These are phyloP conservation scores for Hololepta plana DNA, from an alignment of 2,888 invertebrate genomes.

Conservation along the genomic window DNA sequence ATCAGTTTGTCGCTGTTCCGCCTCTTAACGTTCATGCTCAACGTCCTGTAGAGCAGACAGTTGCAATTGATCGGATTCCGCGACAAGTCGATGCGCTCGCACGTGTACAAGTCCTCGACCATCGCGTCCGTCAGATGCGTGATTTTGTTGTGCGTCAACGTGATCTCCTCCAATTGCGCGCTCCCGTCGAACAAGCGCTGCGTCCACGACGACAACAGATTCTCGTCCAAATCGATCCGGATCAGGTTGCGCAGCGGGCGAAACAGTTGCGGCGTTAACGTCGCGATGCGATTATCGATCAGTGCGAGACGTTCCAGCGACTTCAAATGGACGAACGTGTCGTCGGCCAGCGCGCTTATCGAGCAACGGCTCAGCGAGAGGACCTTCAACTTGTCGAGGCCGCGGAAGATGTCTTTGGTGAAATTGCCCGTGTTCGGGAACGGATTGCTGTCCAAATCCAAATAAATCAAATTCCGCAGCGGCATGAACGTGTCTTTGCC, in stretches of 20 bases:
- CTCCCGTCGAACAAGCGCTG: slow-evolving; percentile 30
- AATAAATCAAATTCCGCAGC: slow-evolving; percentile 26
- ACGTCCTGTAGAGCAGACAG: slow-evolving; percentile 31
- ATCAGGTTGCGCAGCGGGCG: slow-evolving; percentile 27
- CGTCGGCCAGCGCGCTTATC: slow-evolving; percentile 26
- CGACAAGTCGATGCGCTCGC: slow-evolving; percentile 29
- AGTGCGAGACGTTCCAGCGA: slow-evolving; percentile 32
- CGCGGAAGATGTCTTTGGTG: slow-evolving; percentile 26
- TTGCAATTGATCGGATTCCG: slow-evolving; percentile 37
- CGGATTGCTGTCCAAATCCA: slow-evolving; percentile 37
- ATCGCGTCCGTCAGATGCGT: slow-evolving; percentile 35
- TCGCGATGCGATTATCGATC: slow-evolving; percentile 30
- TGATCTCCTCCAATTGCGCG: slow-evolving; percentile 24
- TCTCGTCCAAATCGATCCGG: slow-evolving; percentile 32
- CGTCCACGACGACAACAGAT: slow-evolving; percentile 35
- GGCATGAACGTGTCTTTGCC: slow-evolving; percentile 29
- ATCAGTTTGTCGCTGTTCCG: no score
- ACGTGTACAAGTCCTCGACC: slow-evolving; percentile 34
- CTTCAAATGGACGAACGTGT: slow-evolving; percentile 32
- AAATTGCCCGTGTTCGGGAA: slow-evolving; percentile 19
- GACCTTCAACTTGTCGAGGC: slow-evolving; percentile 30
- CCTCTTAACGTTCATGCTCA: no score
- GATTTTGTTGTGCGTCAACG: slow-evolving; percentile 35
- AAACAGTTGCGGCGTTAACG: slow-evolving; percentile 27
- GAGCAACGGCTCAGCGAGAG: slow-evolving; percentile 33